Evolutionary conservation across 1,140 invertebrate genomes (phyloP), one percentile per base, ranked within the genome.

Genomic region (Papilio polyxenes): DNA sequence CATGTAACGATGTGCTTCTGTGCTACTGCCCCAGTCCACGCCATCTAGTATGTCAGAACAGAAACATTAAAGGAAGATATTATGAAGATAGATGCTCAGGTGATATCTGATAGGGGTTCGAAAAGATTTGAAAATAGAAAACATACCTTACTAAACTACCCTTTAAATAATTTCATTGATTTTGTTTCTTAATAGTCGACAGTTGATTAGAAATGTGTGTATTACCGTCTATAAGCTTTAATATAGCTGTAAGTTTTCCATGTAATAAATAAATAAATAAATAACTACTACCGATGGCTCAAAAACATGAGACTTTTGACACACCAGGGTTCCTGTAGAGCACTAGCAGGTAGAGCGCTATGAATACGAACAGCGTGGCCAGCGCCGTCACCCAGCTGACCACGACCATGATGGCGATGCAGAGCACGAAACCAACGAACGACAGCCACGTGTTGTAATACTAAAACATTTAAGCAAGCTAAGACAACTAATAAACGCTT

Each of bases 21-120:
- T 98, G 9, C 98, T 98, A 74, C 98, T 99, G 13, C 99, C 99
- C 99, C 99, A 99, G 93, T 99, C 99, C 3, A 99, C 98, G 92
- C 56, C 56, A 17, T 99, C 98, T 98, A 86, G 59, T 91, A 90
- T 59, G 56, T 20, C 85, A 81, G 59, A 76, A 23, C 5, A 75
- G 53, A 20, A 59, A 59, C n/a, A n/a, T 20, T 59, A 59, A 20
- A 6, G 15, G 40, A 44, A 44, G 40, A 44, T 44, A 44, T 44
- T 44, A 44, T 31, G 13, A 56, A n/a, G 5, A n/a, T 56, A 13
- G 53, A 56, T n/a, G 49, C 49, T 51, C 11, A 13, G 5, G 49
- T 11, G 13, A 51, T 8, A 51, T 13, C 49, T 13, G 48, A 17
- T 15, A 53, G 0, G 51, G 13, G 51, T 53, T 53, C 13, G 15